phyloP scores from a whole-genome alignment of 1,140 invertebrate species.

The Sinonovacula constricta region DNA sequence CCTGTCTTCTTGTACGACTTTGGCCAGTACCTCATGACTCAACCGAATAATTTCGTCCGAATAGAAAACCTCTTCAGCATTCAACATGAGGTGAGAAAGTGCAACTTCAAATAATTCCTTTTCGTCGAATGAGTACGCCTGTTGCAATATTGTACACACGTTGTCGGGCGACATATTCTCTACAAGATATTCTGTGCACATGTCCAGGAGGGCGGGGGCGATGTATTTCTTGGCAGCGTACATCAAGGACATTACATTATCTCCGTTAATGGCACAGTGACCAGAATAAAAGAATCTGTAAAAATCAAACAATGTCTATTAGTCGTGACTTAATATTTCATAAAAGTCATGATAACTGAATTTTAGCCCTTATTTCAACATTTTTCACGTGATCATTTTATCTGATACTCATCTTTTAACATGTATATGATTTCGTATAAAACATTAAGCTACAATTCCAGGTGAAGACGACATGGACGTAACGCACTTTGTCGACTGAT shows the following conservation, averaged over 20 bases:
- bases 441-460: too few relatives aligned
- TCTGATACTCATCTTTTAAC: too few relatives aligned
- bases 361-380: too few relatives aligned
- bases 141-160: background rate
- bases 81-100: background rate
- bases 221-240: background rate
- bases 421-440: too few relatives aligned
- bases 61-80: background rate
- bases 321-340: too few relatives aligned
- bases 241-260: background rate
- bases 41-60: background rate
- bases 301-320: conserved; percentile 1
- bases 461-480: too few relatives aligned
- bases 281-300: background rate
- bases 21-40: background rate
- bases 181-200: background rate
- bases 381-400: too few relatives aligned
- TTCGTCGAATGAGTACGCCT: background rate
- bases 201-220: background rate
- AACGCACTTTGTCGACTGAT: too few relatives aligned
- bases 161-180: background rate
- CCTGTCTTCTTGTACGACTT: background rate
- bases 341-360: too few relatives aligned
- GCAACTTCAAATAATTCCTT: background rate
- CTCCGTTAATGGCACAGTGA: background rate